These are phyloP conservation scores for Musca domestica DNA, from an alignment of 1,140 invertebrate genomes.

Conservation along the genomic window DNA sequence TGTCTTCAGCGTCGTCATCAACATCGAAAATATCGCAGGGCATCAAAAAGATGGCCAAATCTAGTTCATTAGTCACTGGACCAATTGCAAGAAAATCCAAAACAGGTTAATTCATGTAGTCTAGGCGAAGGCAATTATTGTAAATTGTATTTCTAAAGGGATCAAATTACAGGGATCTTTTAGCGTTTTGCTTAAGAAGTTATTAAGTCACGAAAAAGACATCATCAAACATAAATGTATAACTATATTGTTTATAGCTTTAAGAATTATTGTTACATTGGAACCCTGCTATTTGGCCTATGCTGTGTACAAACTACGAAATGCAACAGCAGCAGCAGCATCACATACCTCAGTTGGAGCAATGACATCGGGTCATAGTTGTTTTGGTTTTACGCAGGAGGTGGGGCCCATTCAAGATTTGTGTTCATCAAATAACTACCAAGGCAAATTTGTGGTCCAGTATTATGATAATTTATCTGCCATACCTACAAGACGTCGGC, in stretches of 20 bases:
- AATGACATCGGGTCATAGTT: neutral
- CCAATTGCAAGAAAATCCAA: slow-evolving; percentile 29
- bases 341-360: neutral
- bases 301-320: slow-evolving; percentile 30
- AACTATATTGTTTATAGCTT: slow-evolving; percentile 14
- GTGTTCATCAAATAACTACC: neutral
- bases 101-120: slow-evolving; percentile 26
- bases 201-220: too few relatives aligned
- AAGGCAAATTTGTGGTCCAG: slow-evolving; percentile 25
- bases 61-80: neutral
- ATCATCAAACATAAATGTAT: neutral
- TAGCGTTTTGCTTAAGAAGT: too few relatives aligned
- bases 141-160: too few relatives aligned
- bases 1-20: neutral
- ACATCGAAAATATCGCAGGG: neutral
- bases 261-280: slow-evolving; percentile 36
- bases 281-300: slow-evolving; percentile 45
- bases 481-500: slow-evolving; percentile 30
- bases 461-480: slow-evolving; percentile 36
- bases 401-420: neutral
- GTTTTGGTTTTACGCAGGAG: neutral
- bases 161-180: neutral
- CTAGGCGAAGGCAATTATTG: too few relatives aligned
- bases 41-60: neutral
- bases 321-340: slow-evolving; percentile 2